Conservation (phyloP, 2,797 vertebrate species). For the Somateria mollissima region DNA sequence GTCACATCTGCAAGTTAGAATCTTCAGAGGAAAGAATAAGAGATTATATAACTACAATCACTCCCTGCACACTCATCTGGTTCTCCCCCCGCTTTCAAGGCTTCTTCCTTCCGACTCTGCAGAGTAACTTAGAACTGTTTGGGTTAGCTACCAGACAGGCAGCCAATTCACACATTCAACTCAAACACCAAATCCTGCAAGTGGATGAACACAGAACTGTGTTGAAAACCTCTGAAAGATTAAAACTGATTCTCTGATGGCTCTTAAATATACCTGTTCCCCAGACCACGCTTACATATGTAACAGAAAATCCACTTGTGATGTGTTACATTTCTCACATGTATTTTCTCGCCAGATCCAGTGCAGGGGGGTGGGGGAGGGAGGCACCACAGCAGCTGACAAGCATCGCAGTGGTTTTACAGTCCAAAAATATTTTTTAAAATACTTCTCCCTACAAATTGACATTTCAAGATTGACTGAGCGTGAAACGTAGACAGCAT, state of each 20-base stretch:
- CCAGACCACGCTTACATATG: accelerated
- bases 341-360: not conserved
- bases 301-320: not conserved
- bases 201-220: accelerated
- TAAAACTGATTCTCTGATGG: not conserved
- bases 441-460: not conserved
- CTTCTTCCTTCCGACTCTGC: not conserved
- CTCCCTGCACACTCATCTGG: accelerated
- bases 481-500: not conserved
- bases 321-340: not conserved
- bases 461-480: not conserved
- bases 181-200: not conserved
- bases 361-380: accelerated
- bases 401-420: not conserved
- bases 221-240: not conserved
- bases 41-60: not conserved
- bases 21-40: not conserved
- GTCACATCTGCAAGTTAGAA: not conserved
- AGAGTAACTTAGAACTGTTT: not conserved
- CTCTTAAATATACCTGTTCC: accelerated
- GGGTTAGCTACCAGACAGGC: not conserved
- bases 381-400: not conserved
- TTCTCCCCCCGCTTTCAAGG: not conserved
- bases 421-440: not conserved
- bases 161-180: not conserved